Percentiles rank a stretch among this genome's conserved stretches.
Conservation (phyloP, 2,113 vertebrate species). For the Scomber scombrus region DNA sequence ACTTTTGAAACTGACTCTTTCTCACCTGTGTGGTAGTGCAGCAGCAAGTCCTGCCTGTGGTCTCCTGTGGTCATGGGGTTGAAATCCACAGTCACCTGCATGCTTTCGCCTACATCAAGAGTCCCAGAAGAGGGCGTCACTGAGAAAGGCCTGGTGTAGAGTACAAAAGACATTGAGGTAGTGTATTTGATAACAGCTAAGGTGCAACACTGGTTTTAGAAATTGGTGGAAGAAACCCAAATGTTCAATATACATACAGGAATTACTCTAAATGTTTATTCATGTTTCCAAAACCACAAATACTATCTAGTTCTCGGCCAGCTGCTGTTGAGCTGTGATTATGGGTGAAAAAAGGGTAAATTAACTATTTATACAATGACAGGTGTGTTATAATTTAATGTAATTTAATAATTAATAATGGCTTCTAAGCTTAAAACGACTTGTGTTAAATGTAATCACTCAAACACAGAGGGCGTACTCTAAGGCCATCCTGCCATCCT, state of each 20-base stretch:
- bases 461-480: not conserved
- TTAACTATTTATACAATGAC: not conserved
- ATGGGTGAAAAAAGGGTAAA: not conserved
- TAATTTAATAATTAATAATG: not conserved
- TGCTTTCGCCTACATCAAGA: conserved; percentile 81
- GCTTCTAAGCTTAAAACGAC: not conserved
- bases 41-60: conserved; percentile 78
- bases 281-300: not conserved
- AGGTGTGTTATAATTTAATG: not conserved
- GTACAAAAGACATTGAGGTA: not conserved
- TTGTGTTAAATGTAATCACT: not conserved
- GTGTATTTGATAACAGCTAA: not conserved
- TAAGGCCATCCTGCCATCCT: not conserved
- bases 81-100: conserved; percentile 89
- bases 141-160: conserved; percentile 88
- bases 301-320: not conserved
- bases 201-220: not conserved
- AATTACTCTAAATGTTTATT: not conserved
- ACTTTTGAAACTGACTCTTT: not conserved
- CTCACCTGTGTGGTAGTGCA: conserved; percentile 86
- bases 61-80: conserved; percentile 84
- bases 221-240: not conserved
- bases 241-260: not conserved
- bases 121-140: conserved; percentile 81
- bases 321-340: not conserved